A percentile compares a stretch with the other conserved stretches of the same genome.
Conservation (phyloP, 2,113 vertebrate genomes). For the Sminthopsis crassicaudata region DNA sequence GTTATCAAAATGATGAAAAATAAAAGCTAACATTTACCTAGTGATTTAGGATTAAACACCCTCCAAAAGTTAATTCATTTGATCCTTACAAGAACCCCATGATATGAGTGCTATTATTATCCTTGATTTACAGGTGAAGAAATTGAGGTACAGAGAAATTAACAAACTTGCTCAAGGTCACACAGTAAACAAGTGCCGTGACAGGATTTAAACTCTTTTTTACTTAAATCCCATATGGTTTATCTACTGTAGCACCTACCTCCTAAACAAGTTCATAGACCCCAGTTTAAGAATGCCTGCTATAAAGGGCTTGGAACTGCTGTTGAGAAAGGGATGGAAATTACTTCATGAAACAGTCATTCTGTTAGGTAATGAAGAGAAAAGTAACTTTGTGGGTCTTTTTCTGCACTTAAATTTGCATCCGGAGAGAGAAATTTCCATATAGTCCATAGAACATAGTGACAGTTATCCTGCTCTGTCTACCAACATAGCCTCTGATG, state of each 20-base stretch:
- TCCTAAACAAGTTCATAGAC: background rate
- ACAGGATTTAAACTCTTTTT: background rate
- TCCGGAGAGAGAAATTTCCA: background rate
- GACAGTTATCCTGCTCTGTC: background rate
- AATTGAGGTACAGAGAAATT: background rate
- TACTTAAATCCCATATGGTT: background rate
- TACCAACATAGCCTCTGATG: background rate
- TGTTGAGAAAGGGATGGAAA: background rate
- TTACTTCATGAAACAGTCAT: background rate
- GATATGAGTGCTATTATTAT: background rate
- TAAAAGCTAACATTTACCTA: background rate
- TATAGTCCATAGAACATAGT: background rate
- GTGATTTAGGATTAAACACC: background rate
- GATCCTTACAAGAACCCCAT: background rate
- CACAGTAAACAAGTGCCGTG: background rate
- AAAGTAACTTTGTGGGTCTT: background rate
- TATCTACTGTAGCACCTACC: background rate
- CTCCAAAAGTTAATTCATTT: background rate
- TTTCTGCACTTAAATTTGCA: background rate
- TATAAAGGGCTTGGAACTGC: background rate
- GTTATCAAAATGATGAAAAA: background rate
- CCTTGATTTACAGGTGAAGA: background rate
- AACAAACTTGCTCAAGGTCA: background rate
- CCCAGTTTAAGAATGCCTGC: background rate
- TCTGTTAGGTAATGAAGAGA: background rate